Base-by-base conservation (phyloP, 2,797 vertebrate genomes). In the Intellagama lesueurii region DNA sequence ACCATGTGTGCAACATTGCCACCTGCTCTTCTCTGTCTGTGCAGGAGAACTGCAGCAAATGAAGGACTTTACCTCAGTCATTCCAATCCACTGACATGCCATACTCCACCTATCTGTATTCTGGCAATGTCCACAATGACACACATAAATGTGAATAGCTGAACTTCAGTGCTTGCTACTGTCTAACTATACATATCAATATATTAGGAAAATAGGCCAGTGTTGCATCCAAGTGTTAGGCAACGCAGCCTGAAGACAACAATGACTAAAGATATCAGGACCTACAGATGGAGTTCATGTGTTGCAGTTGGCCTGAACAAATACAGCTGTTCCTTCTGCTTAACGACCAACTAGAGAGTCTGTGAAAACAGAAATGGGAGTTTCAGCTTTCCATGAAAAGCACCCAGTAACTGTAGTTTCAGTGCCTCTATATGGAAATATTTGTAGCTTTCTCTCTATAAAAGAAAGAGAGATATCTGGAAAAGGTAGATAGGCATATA, bases 251-350 rank as follows among this genome's bases (percentile, higher is more conserved):
- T 77, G 56, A 76, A 80, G 72, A 49, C 80, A 66, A 83, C 76
- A 26, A 83, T 49, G 35, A 68, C 56, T 30, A 44, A 88, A 68
- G 7, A 76, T 35, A 32, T 75, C 64, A 70, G 79, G 32, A 68
- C 28, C 70, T 75, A 66, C 40, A 76, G 72, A 83, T 47, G 60
- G 68, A 77, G 72, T 49, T 75, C 24, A 35, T 83, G 35, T 77
- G 70, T 77, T 83, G 56, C 72, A n/a, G 28, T 24, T 88, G 81
- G 22, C 81, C 72, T 83, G 56, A 76, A 64, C 35, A 83, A 83
- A 68, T 83, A 68, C 87, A 88, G 87, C 87, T 88, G 80, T 88
- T 88, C 56, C 12, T 66, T 83, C 66, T 32, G 40, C 87, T 83
- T 83, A 5, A 76, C 47, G 35, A 49, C 26, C 11, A 35, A n/a